Percentiles rank a stretch among this genome's conserved stretches.
These are phyloP conservation scores for Rhombomys opimus DNA, from an alignment of 2,113 vertebrate species.

Conservation along the genomic window DNA sequence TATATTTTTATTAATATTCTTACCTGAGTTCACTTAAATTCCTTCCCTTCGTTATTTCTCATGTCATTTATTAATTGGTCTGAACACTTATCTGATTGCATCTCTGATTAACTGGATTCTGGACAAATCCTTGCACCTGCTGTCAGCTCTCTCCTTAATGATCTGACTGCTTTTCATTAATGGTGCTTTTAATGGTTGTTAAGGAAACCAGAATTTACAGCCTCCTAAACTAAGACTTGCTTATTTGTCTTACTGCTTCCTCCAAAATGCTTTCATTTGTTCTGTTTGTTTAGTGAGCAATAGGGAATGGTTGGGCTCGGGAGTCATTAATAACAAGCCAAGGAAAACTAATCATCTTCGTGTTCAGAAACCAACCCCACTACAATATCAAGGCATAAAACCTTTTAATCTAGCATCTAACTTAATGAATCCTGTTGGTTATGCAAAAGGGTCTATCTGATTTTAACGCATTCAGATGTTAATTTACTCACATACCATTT, in stretches of 20 bases:
- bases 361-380: background rate
- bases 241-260: conserved; percentile 13
- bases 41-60: background rate
- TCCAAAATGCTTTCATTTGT: conserved; percentile 47
- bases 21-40: background rate
- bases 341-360: background rate
- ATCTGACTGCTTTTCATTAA: conserved; percentile 54
- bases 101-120: conserved; percentile 19
- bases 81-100: background rate
- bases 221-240: background rate
- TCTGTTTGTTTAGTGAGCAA: background rate
- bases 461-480: background rate
- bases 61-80: background rate
- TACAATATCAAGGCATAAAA: background rate
- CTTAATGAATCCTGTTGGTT: background rate
- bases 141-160: background rate
- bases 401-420: background rate
- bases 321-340: background rate
- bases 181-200: conserved; percentile 45
- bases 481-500: background rate
- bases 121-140: background rate
- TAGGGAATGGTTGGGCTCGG: background rate
- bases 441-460: background rate
- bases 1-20: background rate
- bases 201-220: conserved; percentile 54